These are phyloP conservation scores for Drosophila tripunctata DNA, from an alignment of 2,888 invertebrate species.

Conservation along the genomic window DNA sequence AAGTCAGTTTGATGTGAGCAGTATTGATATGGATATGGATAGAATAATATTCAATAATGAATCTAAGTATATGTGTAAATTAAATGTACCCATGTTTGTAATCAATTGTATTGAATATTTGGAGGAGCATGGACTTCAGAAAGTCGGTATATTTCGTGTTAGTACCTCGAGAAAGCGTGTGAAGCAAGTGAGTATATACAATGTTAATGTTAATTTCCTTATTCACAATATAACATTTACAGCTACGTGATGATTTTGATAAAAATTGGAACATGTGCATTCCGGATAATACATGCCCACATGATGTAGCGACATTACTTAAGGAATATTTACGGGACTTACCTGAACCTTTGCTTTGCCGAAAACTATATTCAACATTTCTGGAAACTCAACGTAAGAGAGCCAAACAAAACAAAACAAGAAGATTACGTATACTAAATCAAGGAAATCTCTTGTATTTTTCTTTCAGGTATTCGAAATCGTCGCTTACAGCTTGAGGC, in stretches of 20 bases:
- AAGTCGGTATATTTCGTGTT: conserved; percentile 95
- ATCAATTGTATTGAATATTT: conserved; percentile 92
- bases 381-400: conserved; percentile 94
- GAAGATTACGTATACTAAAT: not conserved
- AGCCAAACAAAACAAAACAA: too few species aligned
- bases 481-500: conserved; percentile 93
- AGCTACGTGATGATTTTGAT: conserved; percentile 96
- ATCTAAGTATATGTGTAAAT: conserved; percentile 79
- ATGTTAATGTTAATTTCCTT: too few species aligned
- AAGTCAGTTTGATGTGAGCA: conserved; percentile 85
- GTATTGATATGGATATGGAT: conserved; percentile 42
- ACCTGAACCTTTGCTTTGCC: conserved; percentile 95
- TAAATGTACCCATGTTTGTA: conserved; percentile 90
- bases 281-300: conserved; percentile 91
- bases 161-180: conserved; percentile 96
- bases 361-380: conserved; percentile 95
- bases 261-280: conserved; percentile 88
- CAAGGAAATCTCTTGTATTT: not conserved
- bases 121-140: conserved; percentile 91
- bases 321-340: conserved; percentile 97
- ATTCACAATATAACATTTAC: too few species aligned
- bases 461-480: conserved; percentile 89
- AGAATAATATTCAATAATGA: conserved; percentile 23
- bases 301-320: conserved; percentile 95
- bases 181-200: conserved; percentile 90